These are phyloP conservation scores for Argyresthia goedartella DNA, from an alignment of 2,888 invertebrate species.

Conservation along the genomic window DNA sequence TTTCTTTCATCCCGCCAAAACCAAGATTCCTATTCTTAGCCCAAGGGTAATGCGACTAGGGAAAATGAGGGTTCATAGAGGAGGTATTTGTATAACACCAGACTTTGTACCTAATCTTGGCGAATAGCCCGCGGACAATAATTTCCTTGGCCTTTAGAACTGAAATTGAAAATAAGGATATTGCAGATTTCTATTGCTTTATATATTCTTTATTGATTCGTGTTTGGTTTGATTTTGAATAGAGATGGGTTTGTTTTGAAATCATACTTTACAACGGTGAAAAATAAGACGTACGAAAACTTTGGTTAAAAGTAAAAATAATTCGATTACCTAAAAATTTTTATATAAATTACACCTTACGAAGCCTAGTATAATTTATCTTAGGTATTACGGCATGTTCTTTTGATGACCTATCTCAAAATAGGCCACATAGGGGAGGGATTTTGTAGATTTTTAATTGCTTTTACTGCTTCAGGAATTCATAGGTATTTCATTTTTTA, in stretches of 20 bases:
- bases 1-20: neutral
- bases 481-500: too few species aligned
- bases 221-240: neutral
- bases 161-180: constrained; percentile 39
- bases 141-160: constrained; percentile 44
- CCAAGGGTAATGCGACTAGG: neutral
- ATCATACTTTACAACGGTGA: too few species aligned
- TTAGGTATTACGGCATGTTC: too few species aligned
- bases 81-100: neutral
- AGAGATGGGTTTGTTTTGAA: neutral
- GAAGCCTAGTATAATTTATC: too few species aligned
- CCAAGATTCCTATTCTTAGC: neutral
- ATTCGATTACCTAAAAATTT: too few species aligned
- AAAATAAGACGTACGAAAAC: too few species aligned
- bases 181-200: neutral
- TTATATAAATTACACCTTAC: too few species aligned
- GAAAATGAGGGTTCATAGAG: neutral
- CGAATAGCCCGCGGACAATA: constrained; percentile 46
- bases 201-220: neutral
- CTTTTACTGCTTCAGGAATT: too few species aligned
- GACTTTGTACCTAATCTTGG: constrained; percentile 25
- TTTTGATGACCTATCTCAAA: too few species aligned
- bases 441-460: too few species aligned
- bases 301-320: too few species aligned
- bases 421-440: too few species aligned